phyloP scores from a whole-genome alignment of 2,888 invertebrate species.

The Venustoraphidia nigricollis region DNA sequence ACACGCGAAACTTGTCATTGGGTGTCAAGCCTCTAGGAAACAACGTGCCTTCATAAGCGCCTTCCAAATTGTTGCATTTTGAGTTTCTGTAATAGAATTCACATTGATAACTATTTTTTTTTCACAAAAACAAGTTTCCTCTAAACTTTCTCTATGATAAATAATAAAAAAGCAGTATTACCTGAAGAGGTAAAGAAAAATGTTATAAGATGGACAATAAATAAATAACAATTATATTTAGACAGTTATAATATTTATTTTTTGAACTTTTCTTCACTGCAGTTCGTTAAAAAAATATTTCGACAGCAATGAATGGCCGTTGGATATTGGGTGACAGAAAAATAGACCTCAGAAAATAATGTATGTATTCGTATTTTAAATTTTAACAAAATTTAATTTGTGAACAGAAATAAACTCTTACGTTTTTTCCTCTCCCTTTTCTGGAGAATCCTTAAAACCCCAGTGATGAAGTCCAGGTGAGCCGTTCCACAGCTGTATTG shows the following conservation, averaged over 20 bases:
- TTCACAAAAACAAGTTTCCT: background rate
- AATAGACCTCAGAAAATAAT: no score
- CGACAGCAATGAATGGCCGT: no score
- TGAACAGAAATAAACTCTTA: background rate
- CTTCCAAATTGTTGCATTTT: conserved; percentile 49
- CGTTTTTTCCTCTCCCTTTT: conserved; percentile 13
- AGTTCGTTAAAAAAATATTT: no score
- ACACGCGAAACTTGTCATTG: conserved; percentile 41
- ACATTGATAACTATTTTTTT: background rate
- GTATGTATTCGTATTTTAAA: no score
- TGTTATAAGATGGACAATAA: no score
- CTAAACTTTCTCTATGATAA: background rate
- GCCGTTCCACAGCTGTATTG: conserved; percentile 47
- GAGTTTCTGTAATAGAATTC: conserved; percentile 27
- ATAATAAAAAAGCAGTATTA: no score
- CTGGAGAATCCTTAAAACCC: conserved; percentile 34
- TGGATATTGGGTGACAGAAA: no score
- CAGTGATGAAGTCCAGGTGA: conserved; percentile 50
- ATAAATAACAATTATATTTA: no score
- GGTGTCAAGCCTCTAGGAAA: conserved; percentile 45
- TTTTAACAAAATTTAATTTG: no score
- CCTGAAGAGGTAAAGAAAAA: no score
- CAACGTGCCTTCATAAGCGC: conserved; percentile 54
- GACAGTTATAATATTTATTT: no score
- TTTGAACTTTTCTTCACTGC: no score